phyloP scores from a whole-genome alignment of 1,140 invertebrate species.

The Drosophila novamexicana region DNA sequence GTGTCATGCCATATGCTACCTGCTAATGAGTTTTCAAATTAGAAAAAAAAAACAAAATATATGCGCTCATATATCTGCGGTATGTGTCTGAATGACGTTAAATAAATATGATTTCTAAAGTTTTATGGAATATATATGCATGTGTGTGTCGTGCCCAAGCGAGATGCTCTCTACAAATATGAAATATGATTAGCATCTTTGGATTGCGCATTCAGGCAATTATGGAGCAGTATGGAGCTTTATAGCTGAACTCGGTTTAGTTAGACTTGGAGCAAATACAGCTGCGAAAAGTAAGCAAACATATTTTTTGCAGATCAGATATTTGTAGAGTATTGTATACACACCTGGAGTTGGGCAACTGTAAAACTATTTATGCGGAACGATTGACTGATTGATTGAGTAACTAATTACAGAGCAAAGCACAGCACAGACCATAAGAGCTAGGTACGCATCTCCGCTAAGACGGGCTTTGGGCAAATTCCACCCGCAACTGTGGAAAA shows the following conservation, averaged over 20 bases:
- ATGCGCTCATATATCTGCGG: conserved; percentile 2
- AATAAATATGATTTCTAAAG: conserved; percentile 37
- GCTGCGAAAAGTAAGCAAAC: too few relatives aligned
- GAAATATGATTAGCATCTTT: conserved; percentile 29
- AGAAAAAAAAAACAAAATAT: conserved; percentile 47
- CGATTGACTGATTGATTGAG: too few relatives aligned
- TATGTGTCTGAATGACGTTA: conserved; percentile 26
- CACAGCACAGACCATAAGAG: too few relatives aligned
- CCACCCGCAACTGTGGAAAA: too few relatives aligned
- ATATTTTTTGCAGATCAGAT: too few relatives aligned
- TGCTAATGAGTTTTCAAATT: conserved; percentile 80
- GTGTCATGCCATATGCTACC: conserved; percentile 80
- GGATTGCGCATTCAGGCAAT: conserved; percentile 1
- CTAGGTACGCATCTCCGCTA: too few relatives aligned
- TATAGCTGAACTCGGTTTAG: neutral
- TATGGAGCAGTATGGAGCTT: neutral
- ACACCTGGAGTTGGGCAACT: too few relatives aligned
- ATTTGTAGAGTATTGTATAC: too few relatives aligned
- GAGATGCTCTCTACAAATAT: conserved; percentile 34
- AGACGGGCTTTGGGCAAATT: too few relatives aligned
- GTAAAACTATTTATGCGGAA: too few relatives aligned
- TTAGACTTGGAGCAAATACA: too few relatives aligned
- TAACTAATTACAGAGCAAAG: too few relatives aligned
- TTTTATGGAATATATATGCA: conserved; percentile 26
- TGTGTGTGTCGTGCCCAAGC: conserved; percentile 11